Base-by-base conservation (phyloP, 92 coral and sea anemone genomes). In the Epizoanthus rinbou region DNA sequence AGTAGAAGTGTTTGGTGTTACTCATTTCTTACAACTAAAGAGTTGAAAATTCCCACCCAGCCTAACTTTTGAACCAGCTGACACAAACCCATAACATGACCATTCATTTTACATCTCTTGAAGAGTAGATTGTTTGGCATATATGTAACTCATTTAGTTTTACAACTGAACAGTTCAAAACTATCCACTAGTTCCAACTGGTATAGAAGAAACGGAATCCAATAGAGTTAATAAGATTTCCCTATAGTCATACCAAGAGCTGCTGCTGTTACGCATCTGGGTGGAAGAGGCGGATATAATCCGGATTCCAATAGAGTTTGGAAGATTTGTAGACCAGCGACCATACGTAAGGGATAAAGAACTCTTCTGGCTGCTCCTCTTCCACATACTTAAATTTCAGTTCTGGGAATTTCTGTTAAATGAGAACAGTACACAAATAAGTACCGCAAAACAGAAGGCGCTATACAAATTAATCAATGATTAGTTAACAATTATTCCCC, bases 331-430 rank as follows among this genome's bases (percentile, higher is more conserved):
- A 96, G 67, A 96, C 99, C 37, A 96, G 84, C 16, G 99, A 96
- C 99, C 99, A 96, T 10, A 96, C 99, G 56, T 96, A 96, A 17
- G 99, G 99, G 64, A 96, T 96, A 41, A 96, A 96, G 70, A 96
- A 96, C 86, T 96, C 99, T 57, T 96, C 99, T 0, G 99, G 99
- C 63, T 96, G 99, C 23, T 96, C 99, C 72, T 96, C 99, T 72
- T 96, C 99, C 54, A 96, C 98, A 83, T 96, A 96, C 76, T 96
- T 96, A 86, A 96, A 96, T 76, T 96, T 96, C 60, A 96, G 73
- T 59, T 96, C 99, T 54, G 99, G 99, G 76, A 96, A 96, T 87
- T 95, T 95, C 98, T 95, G 76, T 14, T 66, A 70, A 63, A 10
- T 47, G 8, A 86, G 53, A 14, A 78, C 19, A 39, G 24, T 68